Evolutionary conservation across 2,888 invertebrate species (phyloP).

Genomic region (Drosophila kuntzei): DNA sequence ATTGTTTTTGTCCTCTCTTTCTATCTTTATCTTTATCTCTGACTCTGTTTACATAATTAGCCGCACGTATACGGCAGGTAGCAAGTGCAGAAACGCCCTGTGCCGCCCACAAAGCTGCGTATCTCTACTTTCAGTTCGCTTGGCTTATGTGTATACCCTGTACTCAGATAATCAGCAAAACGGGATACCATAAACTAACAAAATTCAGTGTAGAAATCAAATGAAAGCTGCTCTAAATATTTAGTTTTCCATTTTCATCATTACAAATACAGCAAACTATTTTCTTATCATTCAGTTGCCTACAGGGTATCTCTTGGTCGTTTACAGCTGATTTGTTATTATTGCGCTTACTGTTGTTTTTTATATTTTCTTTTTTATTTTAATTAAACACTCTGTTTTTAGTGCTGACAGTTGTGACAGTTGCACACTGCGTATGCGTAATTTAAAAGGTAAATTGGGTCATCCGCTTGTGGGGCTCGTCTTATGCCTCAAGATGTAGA

Average conservation of each 20-base stretch:
- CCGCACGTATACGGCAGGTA: slow-evolving; percentile 53
- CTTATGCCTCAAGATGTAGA: slow-evolving; percentile 5
- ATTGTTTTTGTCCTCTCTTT: slow-evolving; percentile 42
- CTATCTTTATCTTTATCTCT: slow-evolving; percentile 1
- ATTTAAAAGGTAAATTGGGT: slow-evolving; percentile 46
- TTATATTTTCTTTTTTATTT: slow-evolving; percentile 36
- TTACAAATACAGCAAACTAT: background rate
- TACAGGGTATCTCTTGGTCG: slow-evolving; percentile 5
- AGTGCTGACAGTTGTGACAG: slow-evolving; percentile 53
- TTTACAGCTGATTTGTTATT: background rate
- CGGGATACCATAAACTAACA: background rate
- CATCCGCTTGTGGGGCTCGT: slow-evolving; percentile 20
- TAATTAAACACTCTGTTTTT: slow-evolving; percentile 63
- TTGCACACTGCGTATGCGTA: slow-evolving; percentile 56
- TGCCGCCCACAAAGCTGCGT: slow-evolving; percentile 42
- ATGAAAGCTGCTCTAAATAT: background rate
- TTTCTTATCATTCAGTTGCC: background rate
- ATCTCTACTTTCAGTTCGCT: slow-evolving; percentile 39
- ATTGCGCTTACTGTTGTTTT: slow-evolving; percentile 6
- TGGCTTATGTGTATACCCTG: slow-evolving; percentile 28
- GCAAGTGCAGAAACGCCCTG: slow-evolving; percentile 50
- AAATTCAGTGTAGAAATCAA: background rate
- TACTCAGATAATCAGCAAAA: background rate
- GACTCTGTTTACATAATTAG: slow-evolving; percentile 64
- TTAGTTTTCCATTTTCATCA: background rate